Evolutionary conservation across 1,140 invertebrate genomes (phyloP), one percentile per base, ranked within the genome.

Genomic region (Plectrocnemia conspersa): DNA sequence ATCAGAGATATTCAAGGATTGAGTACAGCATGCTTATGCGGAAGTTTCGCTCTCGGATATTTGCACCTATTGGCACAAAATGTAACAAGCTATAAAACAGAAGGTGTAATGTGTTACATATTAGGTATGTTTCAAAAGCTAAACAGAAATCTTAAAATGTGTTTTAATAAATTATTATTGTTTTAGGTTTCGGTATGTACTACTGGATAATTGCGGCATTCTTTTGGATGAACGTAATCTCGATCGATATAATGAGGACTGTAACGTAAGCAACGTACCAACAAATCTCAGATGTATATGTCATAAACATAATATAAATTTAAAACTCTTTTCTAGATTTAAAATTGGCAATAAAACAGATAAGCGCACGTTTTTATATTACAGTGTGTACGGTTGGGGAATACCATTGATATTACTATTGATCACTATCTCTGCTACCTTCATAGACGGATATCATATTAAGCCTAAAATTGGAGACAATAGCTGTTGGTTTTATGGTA

Each of bases 151-250:
- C n/a, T n/a, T n/a, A n/a, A n/a, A n/a, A n/a, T n/a, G n/a, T n/a
- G n/a, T n/a, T n/a, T n/a, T n/a, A 29, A n/a, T n/a, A 29, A 29
- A 29, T 29, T 29, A n/a, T n/a, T n/a, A n/a, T n/a, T n/a, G n/a
- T n/a, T n/a, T 58, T 64, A 79, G 82, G 78, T 18, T 83, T 81
- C 59, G 54, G 77, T 2, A 68, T 79, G 0, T 85, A 84, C 58
- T 82, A 78, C 55, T 75, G 77, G 66, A 79, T 83, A 71, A 67
- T 83, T 58, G 72, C 77, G 2, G 75, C 78, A 3, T 84, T 85
- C 63, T 82, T 81, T 62, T 85, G 83, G 83, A 67, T 84, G 64
- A 82, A 82, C 56, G 69, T 83, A 0, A 77, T 82, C 3, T 76
- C 79, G 3, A 78, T 83, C 35, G 82, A 85, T 62, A 75, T 83